These are phyloP conservation scores for Caenorhabditis auriculariae DNA, from an alignment of 2,888 invertebrate genomes.

Conservation along the genomic window DNA sequence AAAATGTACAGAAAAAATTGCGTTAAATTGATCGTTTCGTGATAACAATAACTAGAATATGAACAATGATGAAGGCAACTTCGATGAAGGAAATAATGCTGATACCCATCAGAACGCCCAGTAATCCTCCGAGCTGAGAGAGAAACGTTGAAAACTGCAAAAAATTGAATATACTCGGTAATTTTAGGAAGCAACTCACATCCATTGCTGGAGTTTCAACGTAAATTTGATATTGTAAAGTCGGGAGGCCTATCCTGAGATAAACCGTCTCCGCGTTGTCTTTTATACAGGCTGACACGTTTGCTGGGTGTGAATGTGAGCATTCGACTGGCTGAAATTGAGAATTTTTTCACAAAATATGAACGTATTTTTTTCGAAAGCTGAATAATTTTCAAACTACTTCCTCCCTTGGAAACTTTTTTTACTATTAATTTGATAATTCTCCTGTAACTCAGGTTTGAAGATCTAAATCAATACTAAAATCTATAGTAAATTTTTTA, in stretches of 20 bases:
- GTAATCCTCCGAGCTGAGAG: slow-evolving; percentile 38
- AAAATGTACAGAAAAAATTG: slow-evolving; percentile 10
- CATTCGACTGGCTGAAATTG: slow-evolving; percentile 10
- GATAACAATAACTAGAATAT: slow-evolving; percentile 16
- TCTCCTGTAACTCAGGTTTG: too few relatives aligned
- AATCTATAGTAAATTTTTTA: too few relatives aligned
- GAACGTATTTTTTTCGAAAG: too few relatives aligned
- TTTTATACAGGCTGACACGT: slow-evolving; percentile 17
- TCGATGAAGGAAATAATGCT: slow-evolving; percentile 41
- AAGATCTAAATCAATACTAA: neutral
- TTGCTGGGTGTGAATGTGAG: neutral
- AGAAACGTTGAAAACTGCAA: slow-evolving; percentile 36
- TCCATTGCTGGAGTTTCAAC: slow-evolving; percentile 26
- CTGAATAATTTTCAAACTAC: neutral
- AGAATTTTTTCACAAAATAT: too few relatives aligned
- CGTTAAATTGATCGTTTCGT: slow-evolving; percentile 7
- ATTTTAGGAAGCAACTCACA: slow-evolving; percentile 8
- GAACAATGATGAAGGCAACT: slow-evolving; percentile 27
- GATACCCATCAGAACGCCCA: slow-evolving; percentile 41
- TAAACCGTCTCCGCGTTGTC: slow-evolving; percentile 18
- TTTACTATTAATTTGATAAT: neutral
- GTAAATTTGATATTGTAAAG: slow-evolving; percentile 19
- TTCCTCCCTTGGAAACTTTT: neutral
- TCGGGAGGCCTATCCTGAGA: slow-evolving; percentile 14
- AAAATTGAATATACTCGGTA: neutral